Conservation (phyloP, 2,888 invertebrate genomes). For the Calliscelio sp. region DNA sequence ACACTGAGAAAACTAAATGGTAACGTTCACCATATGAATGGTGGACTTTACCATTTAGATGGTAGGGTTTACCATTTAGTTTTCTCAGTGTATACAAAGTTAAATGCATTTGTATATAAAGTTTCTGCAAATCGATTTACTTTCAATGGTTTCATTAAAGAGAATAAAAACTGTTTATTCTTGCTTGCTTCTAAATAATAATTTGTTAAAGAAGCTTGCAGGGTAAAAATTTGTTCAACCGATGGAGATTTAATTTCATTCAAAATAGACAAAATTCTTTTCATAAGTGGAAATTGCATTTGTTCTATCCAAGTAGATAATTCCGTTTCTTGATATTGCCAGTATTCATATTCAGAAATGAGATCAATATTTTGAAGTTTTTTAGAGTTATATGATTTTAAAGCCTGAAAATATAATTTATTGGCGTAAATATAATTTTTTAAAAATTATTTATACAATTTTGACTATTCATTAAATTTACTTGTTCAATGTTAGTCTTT, state of each 20-base stretch:
- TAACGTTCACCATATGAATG: no score
- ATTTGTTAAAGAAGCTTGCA: slow-evolving; percentile 81
- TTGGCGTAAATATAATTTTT: no score
- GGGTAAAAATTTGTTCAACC: background rate
- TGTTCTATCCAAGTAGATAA: slow-evolving; percentile 93
- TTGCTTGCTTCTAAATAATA: slow-evolving; percentile 91
- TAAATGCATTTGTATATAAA: no score
- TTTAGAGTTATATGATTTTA: slow-evolving; percentile 81
- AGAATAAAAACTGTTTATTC: slow-evolving; percentile 92
- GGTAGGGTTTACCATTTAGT: no score
- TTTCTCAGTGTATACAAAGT: no score
- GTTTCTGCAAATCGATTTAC: no score
- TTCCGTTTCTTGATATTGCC: slow-evolving; percentile 93
- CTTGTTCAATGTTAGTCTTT: slow-evolving; percentile 89
- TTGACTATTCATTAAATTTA: slow-evolving; percentile 83
- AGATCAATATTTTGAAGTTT: slow-evolving; percentile 91
- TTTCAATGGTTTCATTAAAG: slow-evolving; percentile 91
- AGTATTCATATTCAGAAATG: slow-evolving; percentile 94
- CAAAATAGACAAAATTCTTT: slow-evolving; percentile 88
- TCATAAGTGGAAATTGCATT: slow-evolving; percentile 90
- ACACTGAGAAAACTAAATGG: no score
- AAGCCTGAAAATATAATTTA: slow-evolving; percentile 74
- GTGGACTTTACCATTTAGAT: no score
- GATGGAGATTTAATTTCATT: slow-evolving; percentile 87
- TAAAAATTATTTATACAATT: no score